Evolutionary conservation across 37 sponge, comb jelly and placozoan genomes (phyloP), one percentile per base, ranked within the genome.

Genomic region (Aplysina aerophoba): DNA sequence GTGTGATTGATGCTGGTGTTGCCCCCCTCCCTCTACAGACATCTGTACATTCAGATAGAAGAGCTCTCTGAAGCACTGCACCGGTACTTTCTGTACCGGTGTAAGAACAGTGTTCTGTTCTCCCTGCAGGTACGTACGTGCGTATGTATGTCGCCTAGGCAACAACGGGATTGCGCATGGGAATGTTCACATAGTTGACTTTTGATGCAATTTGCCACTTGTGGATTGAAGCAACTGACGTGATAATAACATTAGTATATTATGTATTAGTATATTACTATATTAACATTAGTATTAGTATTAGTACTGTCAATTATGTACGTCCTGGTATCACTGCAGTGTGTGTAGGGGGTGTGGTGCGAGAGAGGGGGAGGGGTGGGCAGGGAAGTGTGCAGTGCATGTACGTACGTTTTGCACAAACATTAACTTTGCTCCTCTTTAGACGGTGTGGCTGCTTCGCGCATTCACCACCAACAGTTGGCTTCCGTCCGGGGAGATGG

Each of bases 21-120:
- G 31, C 20, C 30, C 25, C 28, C 80, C 20, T 65, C 22, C 55
- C 21, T 37, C 3, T 69, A 17, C 30, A 95, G 96, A 14, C 90
- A 88, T 82, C 87, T 94, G 93, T 97, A 97, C 77, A 85, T 97
- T 55, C 97, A 94, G 58, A 65, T 95, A 66, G 93, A 92, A 8
- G 91, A 88, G 50, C 59, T 97, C 22, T 89, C 96, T 0, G 83
- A 66, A 12, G 85, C 84, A 0, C 87, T 97, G 37, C 91, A 97
- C 80, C 87, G 88, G 60, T 97, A 92, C 83, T 92, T 97, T 80
- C 83, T 88, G 12, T 73, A 90, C 59, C 82, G 97, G 19, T 92
- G 92, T 64, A 59, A 91, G 24, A 73, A 80, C 55, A 84, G 90
- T 24, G 72, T 92, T 21, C 73, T 93, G 61, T 97, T 97, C 83